These are phyloP conservation scores for Erebia aethiops DNA, from an alignment of 2,888 invertebrate species.

Conservation along the genomic window DNA sequence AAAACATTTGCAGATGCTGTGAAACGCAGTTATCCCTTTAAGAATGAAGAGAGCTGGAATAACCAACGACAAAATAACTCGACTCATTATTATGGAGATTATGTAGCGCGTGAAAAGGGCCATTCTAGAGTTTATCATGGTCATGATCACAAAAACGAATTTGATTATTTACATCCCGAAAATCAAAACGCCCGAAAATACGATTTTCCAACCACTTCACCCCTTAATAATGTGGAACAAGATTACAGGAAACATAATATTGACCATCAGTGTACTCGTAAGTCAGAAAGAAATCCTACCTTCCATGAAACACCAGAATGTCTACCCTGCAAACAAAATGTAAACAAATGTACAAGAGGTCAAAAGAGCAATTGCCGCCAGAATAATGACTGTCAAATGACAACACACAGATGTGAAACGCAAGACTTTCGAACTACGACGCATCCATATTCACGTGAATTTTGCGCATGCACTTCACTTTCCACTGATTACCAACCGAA, in stretches of 20 bases:
- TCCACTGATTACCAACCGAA: slow-evolving; percentile 44
- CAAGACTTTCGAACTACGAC: slow-evolving; percentile 25
- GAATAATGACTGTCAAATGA: slow-evolving; percentile 39
- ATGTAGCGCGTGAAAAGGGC: slow-evolving; percentile 54
- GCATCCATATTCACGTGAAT: slow-evolving; percentile 32
- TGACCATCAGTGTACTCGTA: slow-evolving; percentile 55
- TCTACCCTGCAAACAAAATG: slow-evolving; percentile 35
- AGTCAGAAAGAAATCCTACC: slow-evolving; percentile 25
- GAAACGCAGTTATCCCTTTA: slow-evolving; percentile 46
- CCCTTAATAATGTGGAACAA: slow-evolving; percentile 39
- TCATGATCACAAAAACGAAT: slow-evolving; percentile 46
- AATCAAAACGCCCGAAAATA: slow-evolving; percentile 51
- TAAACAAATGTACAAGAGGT: slow-evolving; percentile 50
- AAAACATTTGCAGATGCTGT: slow-evolving; percentile 49
- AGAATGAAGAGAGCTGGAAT: slow-evolving; percentile 47
- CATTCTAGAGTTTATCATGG: slow-evolving; percentile 62
- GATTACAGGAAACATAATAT: slow-evolving; percentile 50
- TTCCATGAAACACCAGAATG: slow-evolving; percentile 12
- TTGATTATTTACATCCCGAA: slow-evolving; percentile 41
- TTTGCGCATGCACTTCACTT: slow-evolving; percentile 52
- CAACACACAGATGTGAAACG: slow-evolving; percentile 36
- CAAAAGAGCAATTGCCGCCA: slow-evolving; percentile 24
- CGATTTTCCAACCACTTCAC: slow-evolving; percentile 47
- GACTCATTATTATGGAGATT: slow-evolving; percentile 42
- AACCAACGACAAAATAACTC: slow-evolving; percentile 46